Evolutionary conservation across 2,888 invertebrate genomes (phyloP).

Genomic region (Pasiphila rectangulata): DNA sequence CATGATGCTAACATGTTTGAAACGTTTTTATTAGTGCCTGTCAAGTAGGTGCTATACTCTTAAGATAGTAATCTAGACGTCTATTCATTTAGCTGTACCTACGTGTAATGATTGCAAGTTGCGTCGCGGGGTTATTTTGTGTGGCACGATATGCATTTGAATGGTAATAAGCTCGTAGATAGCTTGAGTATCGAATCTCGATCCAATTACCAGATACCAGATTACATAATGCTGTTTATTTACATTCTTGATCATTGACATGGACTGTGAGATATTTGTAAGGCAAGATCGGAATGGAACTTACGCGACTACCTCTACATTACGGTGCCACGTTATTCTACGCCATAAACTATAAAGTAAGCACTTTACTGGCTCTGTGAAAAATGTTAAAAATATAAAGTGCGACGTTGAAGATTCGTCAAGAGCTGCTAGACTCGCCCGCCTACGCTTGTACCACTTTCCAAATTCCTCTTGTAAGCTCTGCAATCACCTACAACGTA

Average conservation of each 20-base stretch:
- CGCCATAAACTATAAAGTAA: slow-evolving; percentile 39
- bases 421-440: slow-evolving; percentile 71
- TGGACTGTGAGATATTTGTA: slow-evolving; percentile 12
- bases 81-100: not conserved
- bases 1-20: slow-evolving; percentile 1
- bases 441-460: slow-evolving; percentile 77
- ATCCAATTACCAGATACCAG: slow-evolving; percentile 3
- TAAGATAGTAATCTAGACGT: slow-evolving; percentile 4
- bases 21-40: slow-evolving; percentile 6
- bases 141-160: slow-evolving; percentile 2
- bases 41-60: slow-evolving; percentile 8
- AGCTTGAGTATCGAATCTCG: slow-evolving; percentile 1
- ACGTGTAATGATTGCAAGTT: not conserved
- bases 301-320: not conserved
- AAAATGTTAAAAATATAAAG: slow-evolving; percentile 71
- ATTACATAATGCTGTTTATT: slow-evolving; percentile 7
- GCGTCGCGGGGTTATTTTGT: not conserved
- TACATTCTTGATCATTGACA: slow-evolving; percentile 10
- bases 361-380: slow-evolving; percentile 48
- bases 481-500: slow-evolving; percentile 71
- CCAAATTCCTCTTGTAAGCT: slow-evolving; percentile 77
- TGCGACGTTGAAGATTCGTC: slow-evolving; percentile 73
- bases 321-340: slow-evolving; percentile 18
- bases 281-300: slow-evolving; percentile 16
- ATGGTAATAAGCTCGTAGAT: slow-evolving; percentile 1